These are phyloP conservation scores for Anolis apletophallus DNA, from an alignment of 2,797 vertebrate genomes.

Conservation along the genomic window DNA sequence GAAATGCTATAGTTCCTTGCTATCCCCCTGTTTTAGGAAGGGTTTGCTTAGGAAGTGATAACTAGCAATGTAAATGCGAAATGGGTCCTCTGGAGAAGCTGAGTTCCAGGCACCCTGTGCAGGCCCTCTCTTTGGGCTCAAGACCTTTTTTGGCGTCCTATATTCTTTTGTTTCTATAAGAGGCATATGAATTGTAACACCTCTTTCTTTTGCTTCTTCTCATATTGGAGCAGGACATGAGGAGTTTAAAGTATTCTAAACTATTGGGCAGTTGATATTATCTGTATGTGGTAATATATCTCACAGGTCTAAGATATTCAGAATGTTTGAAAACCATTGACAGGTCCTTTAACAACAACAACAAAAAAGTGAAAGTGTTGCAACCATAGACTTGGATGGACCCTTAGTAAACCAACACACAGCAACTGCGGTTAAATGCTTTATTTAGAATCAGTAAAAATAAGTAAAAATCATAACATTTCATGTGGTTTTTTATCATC, in stretches of 20 bases:
- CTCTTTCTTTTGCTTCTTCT: not conserved
- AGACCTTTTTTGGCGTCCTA: not conserved
- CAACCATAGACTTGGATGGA: too few species aligned
- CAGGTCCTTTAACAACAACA: not conserved
- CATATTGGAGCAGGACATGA: not conserved
- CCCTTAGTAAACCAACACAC: too few species aligned
- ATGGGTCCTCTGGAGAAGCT: not conserved
- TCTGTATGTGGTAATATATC: not conserved
- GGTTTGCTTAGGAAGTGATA: not conserved
- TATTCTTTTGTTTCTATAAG: not conserved
- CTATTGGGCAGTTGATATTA: not conserved
- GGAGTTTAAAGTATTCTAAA: not conserved
- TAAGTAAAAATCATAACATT: too few species aligned
- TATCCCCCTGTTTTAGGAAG: too few species aligned
- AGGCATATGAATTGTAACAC: not conserved
- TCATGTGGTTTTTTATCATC: conserved; percentile 27
- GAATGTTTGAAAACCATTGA: not conserved
- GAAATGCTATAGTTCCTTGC: not conserved
- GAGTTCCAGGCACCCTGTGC: not conserved
- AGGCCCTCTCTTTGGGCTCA: not conserved
- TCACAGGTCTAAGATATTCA: not conserved
- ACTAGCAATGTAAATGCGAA: not conserved
- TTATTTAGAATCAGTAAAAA: too few species aligned
- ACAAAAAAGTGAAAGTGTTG: not conserved
- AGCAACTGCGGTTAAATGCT: too few species aligned